Evolutionary conservation across 2,888 invertebrate species (phyloP), one percentile per base, ranked within the genome.

Genomic region (Chirona hameri): DNA sequence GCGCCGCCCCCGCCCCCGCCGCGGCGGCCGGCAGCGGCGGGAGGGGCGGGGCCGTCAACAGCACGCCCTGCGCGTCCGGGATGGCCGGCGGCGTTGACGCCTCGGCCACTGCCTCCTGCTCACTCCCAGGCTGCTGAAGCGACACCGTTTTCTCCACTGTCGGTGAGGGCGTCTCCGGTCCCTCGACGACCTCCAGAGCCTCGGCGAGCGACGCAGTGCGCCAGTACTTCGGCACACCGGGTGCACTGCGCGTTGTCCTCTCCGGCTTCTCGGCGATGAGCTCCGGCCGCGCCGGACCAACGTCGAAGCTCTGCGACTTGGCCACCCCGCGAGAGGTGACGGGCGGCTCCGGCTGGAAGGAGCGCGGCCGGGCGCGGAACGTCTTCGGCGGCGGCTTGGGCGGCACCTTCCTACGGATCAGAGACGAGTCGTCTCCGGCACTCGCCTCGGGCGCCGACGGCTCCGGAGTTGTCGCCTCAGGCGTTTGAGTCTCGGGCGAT

Each of bases 381-480:
- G 85, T 86, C 84, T 88, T 88, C 24, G 88, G 88, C 46, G 89
- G 89, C 9, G 88, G 89, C 83, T 88, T 87, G 79, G 90, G 90
- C 76, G 88, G 87, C 57, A 87, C 86, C 84, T 87, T 87, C 83
- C 85, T 83, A 82, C 81, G 46, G 81, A 29, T 18, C 24, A n/a
- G 29, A 79, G 79, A 76, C 82, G 76, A 76, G n/a, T n/a, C 60
- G 60, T 60, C 60, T 14, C n/a, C 69, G 4, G 15, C 69, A 29
- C 12, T 29, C 12, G 15, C 69, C 29, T 69, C 69, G 1, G 69
- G 14, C 10, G 69, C 29, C 27, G 65, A 15, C 24, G 57, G 15
- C 21, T 60, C 57, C 24, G 57, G 24, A 14, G 24, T 18, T 15
- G 21, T 18, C 9, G 65, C 24, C 7, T 69, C 65, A 12, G n/a